Evolutionary conservation across 2,113 vertebrate species (phyloP).

Genomic region (Lucifuga dentata): DNA sequence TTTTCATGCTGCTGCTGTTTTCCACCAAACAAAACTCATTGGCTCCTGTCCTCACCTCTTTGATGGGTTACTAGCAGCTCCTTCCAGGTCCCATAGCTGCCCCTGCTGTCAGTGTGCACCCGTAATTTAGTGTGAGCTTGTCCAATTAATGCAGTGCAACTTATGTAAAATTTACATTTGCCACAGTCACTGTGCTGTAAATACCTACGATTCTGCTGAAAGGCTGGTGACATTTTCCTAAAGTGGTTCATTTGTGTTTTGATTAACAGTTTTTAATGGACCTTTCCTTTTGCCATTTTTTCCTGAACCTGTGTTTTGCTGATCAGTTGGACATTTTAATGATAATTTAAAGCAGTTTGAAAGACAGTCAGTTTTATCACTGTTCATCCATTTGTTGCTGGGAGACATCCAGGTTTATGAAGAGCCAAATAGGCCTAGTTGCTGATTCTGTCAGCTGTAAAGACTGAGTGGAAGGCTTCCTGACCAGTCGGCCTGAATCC

Average conservation of each 20-base stretch:
- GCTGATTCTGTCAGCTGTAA: background rate
- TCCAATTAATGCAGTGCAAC: conserved; percentile 37
- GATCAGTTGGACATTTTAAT: no score
- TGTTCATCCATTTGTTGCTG: background rate
- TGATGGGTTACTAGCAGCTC: conserved; percentile 39
- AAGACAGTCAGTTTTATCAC: background rate
- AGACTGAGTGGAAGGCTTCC: conserved; percentile 4
- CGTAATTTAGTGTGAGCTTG: conserved; percentile 16
- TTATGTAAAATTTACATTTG: no score
- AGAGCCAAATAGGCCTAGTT: background rate
- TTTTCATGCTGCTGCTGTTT: conserved; percentile 69
- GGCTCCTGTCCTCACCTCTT: conserved; percentile 40
- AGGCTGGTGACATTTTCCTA: no score
- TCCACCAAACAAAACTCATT: conserved; percentile 36
- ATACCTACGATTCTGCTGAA: no score
- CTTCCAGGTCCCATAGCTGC: conserved; percentile 41
- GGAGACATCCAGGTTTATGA: background rate
- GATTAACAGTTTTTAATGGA: no score
- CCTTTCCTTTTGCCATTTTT: no score
- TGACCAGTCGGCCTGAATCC: conserved; percentile 17
- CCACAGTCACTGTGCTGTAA: no score
- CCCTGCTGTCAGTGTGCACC: conserved; percentile 7
- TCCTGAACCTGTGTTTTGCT: no score
- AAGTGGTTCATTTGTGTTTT: background rate
- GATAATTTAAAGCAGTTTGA: no score